Conservation (phyloP, 2,888 invertebrate genomes). For the Catocala fraxini region DNA sequence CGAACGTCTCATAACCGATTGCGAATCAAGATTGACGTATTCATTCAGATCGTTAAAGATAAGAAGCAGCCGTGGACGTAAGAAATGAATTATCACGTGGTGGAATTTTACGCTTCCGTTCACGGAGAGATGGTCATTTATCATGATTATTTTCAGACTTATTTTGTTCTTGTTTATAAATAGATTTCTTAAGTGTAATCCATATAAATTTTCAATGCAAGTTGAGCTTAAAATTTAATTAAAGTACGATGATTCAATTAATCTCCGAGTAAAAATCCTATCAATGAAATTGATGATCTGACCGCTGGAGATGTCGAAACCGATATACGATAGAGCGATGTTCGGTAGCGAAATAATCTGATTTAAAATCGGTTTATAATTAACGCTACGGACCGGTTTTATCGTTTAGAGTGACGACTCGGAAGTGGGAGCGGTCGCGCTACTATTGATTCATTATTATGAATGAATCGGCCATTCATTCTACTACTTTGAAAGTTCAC, state of each 20-base stretch:
- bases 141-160: conserved; percentile 39
- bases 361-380: conserved; percentile 82
- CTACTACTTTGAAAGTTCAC: conserved; percentile 63
- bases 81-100: conserved; percentile 68
- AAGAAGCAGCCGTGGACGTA: conserved; percentile 52
- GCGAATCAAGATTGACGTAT: conserved; percentile 73
- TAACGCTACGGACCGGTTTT: conserved; percentile 79
- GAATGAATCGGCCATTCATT: conserved; percentile 83
- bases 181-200: conserved; percentile 30
- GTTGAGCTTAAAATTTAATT: conserved; percentile 64
- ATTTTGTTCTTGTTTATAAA: conserved; percentile 34
- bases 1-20: conserved; percentile 58
- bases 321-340: conserved; percentile 66
- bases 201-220: conserved; percentile 42
- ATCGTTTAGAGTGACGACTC: conserved; percentile 66
- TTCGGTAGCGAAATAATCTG: conserved; percentile 82
- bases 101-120: conserved; percentile 64
- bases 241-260: conserved; percentile 67
- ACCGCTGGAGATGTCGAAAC: conserved; percentile 70
- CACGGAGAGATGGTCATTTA: conserved; percentile 52
- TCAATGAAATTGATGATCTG: conserved; percentile 77
- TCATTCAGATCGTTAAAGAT: conserved; percentile 66
- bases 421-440: conserved; percentile 72
- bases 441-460: conserved; percentile 80
- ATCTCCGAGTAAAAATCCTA: conserved; percentile 71